These are phyloP conservation scores for Chionoecetes opilio DNA, from an alignment of 1,140 invertebrate genomes.

Conservation along the genomic window DNA sequence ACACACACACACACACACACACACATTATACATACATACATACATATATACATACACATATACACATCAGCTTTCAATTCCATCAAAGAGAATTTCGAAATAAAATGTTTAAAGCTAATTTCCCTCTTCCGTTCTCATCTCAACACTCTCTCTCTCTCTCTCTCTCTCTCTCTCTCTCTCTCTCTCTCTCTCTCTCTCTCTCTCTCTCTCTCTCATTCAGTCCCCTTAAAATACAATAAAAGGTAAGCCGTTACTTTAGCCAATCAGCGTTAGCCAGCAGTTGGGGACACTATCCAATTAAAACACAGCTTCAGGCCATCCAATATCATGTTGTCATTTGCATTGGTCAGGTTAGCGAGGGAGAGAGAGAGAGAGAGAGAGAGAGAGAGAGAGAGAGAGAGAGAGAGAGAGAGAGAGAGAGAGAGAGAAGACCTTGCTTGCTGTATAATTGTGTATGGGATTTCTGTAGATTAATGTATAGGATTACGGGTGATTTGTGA, in stretches of 20 bases:
- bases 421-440: background rate
- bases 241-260: slow-evolving; percentile 55
- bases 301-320: slow-evolving; percentile 61
- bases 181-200: slow-evolving; percentile 22
- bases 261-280: slow-evolving; percentile 48
- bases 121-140: background rate
- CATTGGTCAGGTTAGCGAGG: slow-evolving; percentile 41
- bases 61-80: background rate
- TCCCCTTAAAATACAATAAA: background rate
- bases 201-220: background rate
- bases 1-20: slow-evolving; percentile 41
- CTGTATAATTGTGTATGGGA: background rate
- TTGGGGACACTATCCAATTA: slow-evolving; percentile 71
- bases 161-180: slow-evolving; percentile 67
- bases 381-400: background rate
- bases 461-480: background rate
- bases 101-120: background rate
- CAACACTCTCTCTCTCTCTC: slow-evolving; percentile 63
- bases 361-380: slow-evolving; percentile 45
- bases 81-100: background rate
- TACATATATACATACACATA: slow-evolving; percentile 60
- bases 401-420: background rate
- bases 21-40: slow-evolving; percentile 42
- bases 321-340: slow-evolving; percentile 71
- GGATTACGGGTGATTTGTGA: background rate